phyloP scores from a whole-genome alignment of 2,113 vertebrate genomes.

The Rhinichthys klamathensis region DNA sequence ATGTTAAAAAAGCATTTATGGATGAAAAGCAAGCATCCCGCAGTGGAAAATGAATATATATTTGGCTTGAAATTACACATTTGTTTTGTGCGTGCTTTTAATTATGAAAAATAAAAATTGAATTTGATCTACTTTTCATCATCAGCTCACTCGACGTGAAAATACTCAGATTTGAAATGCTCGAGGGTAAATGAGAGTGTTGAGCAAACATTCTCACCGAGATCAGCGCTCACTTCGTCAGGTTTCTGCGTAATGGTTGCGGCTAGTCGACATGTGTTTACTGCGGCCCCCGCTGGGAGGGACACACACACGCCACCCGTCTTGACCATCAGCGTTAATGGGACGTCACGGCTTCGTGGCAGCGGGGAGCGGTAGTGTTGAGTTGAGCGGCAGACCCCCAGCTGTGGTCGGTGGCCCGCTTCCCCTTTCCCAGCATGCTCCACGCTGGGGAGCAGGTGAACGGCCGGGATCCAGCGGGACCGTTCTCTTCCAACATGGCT shows the following conservation, averaged over 20 bases:
- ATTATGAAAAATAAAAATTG: background rate
- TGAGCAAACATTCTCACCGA: constrained; percentile 15
- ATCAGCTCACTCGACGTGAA: background rate
- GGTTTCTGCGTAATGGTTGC: constrained; percentile 63
- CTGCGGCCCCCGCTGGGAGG: constrained; percentile 72
- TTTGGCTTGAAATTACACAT: background rate
- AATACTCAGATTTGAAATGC: background rate
- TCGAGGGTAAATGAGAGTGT: background rate
- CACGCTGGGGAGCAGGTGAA: constrained; percentile 75
- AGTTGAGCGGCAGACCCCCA: constrained; percentile 60
- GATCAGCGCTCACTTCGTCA: constrained; percentile 15
- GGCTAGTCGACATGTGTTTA: constrained; percentile 80
- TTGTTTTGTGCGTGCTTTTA: background rate
- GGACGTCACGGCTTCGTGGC: constrained; percentile 71
- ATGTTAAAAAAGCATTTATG: constrained; percentile 10
- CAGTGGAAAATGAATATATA: background rate
- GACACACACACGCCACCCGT: constrained; percentile 63
- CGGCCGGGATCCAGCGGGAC: constrained; percentile 68
- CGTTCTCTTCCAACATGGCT: constrained; percentile 76
- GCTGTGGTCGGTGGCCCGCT: constrained; percentile 73
- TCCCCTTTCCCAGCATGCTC: constrained; percentile 74
- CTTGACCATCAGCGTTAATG: constrained; percentile 75
- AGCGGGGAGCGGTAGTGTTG: constrained; percentile 57
- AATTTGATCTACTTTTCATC: background rate
- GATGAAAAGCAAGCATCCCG: constrained; percentile 16